Base-by-base conservation (phyloP, 2,113 vertebrate species). In the Elgaria multicarinata region DNA sequence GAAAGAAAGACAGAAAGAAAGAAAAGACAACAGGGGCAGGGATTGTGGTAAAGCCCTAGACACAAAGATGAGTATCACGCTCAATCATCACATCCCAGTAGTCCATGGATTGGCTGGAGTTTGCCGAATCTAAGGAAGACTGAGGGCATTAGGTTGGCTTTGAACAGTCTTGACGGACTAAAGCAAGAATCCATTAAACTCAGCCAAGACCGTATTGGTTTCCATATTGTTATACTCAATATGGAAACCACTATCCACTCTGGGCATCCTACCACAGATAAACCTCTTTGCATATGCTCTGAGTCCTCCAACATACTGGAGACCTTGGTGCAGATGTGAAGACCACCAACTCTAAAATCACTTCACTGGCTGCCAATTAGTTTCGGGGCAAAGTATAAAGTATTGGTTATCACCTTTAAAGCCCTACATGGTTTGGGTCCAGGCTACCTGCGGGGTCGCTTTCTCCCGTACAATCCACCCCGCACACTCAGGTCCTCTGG, bases 21-120 rank as follows among this genome's bases (percentile, higher is more conserved):
- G 62, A 81, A 84, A 91, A 79, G 75, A 91, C 93, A 75, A 6
- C 55, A 80, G 81, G 89, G 58, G 3, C 9, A 28, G 20, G 72
- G 84, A 84, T 44, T 20, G 53, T 74, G 10, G 77, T 83, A 0
- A 39, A 33, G 5, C 28, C 3, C 24, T 46, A 55, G 6, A 9
- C n/a, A 74, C 18, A 44, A 1, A 62, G 24, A n/a, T 3, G 14
- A 24, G 72, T 7, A 4, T 33, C 3, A 7, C 4, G 53, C 6
- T 81, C 78, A 44, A 18, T 8, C 16, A 31, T 55, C 33, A 20
- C 36, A 53, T 28, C 66, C 13, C 26, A 58, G 5, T 2, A 18
- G 6, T 2, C 5, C 18, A 9, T 53, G 20, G 0, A 1, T 44
- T n/a, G 72, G n/a, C 39, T 16, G 1, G 18, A 9, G 0, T 5